Conservation (phyloP, 1,140 invertebrate species). For the Pseudachorutes palmiensis region DNA sequence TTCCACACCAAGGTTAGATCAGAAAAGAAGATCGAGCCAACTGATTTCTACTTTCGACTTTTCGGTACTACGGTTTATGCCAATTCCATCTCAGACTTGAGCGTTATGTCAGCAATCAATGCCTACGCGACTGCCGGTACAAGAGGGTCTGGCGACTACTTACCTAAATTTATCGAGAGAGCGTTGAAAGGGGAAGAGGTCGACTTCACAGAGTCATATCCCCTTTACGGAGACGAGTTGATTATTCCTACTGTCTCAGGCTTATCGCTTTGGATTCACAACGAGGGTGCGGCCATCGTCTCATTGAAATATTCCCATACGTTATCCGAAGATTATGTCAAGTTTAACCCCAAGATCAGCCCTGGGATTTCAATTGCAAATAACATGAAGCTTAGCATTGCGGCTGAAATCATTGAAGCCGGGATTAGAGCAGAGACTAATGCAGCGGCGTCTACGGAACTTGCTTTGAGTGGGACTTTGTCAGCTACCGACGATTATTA, state of each 20-base stretch:
- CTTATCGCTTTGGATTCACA: constrained; percentile 60
- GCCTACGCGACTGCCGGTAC: too few relatives aligned
- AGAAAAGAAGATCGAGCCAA: neutral
- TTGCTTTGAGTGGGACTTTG: constrained; percentile 39
- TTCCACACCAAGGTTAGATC: neutral
- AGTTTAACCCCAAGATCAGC: constrained; percentile 51
- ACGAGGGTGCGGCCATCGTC: constrained; percentile 61
- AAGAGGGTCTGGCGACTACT: constrained; percentile 39
- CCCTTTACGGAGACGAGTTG: constrained; percentile 66
- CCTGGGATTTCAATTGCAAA: constrained; percentile 48
- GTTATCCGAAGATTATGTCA: constrained; percentile 59
- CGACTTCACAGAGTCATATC: constrained; percentile 42
- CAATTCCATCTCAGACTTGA: constrained; percentile 37
- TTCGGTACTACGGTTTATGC: constrained; percentile 23
- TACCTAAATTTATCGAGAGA: neutral
- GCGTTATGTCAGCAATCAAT: too few relatives aligned
- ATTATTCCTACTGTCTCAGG: constrained; percentile 71
- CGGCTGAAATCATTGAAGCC: constrained; percentile 60
- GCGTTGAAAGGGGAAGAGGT: constrained; percentile 40
- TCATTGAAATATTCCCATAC: constrained; percentile 54
- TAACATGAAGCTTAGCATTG: constrained; percentile 57
- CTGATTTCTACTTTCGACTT: constrained; percentile 35
- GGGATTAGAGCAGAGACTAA: constrained; percentile 65
- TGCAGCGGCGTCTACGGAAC: constrained; percentile 40
- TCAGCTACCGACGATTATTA: constrained; percentile 55